Base-by-base conservation (phyloP, 2,113 vertebrate genomes). In the Dasypus novemcinctus region DNA sequence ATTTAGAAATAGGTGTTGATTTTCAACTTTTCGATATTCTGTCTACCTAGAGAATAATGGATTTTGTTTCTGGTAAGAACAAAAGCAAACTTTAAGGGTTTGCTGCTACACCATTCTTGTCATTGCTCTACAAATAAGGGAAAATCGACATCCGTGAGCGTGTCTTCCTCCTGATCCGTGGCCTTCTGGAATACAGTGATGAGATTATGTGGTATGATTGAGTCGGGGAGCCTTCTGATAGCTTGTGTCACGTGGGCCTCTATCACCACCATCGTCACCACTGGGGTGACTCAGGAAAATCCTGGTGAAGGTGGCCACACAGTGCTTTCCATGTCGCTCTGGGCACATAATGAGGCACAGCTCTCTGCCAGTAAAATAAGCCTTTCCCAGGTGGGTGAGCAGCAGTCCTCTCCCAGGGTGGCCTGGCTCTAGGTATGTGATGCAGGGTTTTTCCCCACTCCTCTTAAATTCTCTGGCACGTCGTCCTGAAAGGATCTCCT, bases 1-100 rank as follows among this genome's bases (percentile, higher is more conserved):
- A 68, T 93, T 91, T 87, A 74, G 88, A 64, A 95, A 80, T 71
- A 76, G 18, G 29, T 76, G 59, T 90, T 71, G 71, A 89, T 78
- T 87, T 92, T 95, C 87, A 86, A 38, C 18, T 41, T 91, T 78
- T 59, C n/a, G 84, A 1, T 90, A 25, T 90, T 61, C 57, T 63
- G 31, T 82, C 84, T 54, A 25, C 59, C 31, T 25, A 29, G 15
- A 82, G 25, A 95, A 81, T 41, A 74, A 61, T 66, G 12, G 83
- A 31, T 57, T 87, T 64, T 59, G 18, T 87, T 78, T 82, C 36
- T 41, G 29, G 7, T 57, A 49, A 90, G 78, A 93, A 72, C 52
- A 76, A 59, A 76, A 29, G n/a, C 31, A 21, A 66, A 20, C 43
- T 83, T 87, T 72, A 49, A 89, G 54, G 63, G 23, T 46, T 11